phyloP scores from a whole-genome alignment of 2,797 vertebrate species.

The Aselliscus stoliczkanus region DNA sequence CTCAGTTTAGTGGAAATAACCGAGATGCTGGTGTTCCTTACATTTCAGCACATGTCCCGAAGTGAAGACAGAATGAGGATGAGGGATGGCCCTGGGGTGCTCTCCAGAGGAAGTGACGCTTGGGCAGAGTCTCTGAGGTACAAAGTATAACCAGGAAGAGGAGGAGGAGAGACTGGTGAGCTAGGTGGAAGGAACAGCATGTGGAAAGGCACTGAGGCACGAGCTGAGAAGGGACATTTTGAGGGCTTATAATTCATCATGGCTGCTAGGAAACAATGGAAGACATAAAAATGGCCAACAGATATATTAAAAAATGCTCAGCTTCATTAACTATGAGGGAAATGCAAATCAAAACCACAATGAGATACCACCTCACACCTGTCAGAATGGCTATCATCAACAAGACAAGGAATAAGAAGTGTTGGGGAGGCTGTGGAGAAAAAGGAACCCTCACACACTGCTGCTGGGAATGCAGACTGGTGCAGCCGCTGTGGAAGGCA shows the following conservation, averaged over 20 bases:
- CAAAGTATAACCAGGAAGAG: background rate
- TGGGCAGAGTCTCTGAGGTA: background rate
- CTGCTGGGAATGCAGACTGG: too few species aligned
- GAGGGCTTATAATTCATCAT: background rate
- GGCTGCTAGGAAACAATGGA: background rate
- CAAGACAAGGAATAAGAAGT: too few species aligned
- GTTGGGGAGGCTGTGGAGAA: too few species aligned
- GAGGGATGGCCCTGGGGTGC: background rate
- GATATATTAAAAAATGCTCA: too few species aligned
- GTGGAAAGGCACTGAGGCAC: background rate
- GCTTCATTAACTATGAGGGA: too few species aligned
- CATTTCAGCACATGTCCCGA: background rate
- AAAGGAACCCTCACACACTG: too few species aligned
- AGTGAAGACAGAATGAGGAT: background rate
- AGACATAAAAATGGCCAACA: too few species aligned
- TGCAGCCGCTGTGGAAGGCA: too few species aligned
- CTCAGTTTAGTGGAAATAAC: background rate
- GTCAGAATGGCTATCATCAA: too few species aligned
- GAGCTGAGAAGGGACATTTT: background rate
- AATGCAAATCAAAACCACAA: too few species aligned
- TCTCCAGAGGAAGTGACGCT: background rate
- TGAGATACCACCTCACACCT: too few species aligned
- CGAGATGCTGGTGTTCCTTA: background rate
- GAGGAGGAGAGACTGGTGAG: fast-evolving
- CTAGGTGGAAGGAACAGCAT: background rate